Evolutionary conservation across 2,888 invertebrate genomes (phyloP).

Genomic region (Acrobasis repandana): DNA sequence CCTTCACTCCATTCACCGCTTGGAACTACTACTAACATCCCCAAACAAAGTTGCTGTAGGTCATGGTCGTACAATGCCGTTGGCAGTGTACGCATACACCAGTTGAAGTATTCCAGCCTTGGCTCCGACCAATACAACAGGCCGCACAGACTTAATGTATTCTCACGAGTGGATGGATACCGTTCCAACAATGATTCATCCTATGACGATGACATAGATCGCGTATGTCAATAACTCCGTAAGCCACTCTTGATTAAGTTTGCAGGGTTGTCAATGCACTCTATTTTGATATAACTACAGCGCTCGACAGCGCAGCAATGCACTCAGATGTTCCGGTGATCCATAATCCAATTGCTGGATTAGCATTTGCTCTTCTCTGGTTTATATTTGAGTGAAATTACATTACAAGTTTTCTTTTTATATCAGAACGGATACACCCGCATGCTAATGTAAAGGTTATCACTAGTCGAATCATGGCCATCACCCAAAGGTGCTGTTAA

Average conservation of each 20-base stretch:
- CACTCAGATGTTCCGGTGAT: constrained; percentile 3
- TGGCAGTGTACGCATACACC: constrained; percentile 30
- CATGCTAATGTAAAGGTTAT: too few relatives aligned
- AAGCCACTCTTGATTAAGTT: constrained; percentile 10
- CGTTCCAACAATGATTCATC: constrained; percentile 18
- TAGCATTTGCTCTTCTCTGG: neutral
- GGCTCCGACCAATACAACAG: constrained; percentile 25
- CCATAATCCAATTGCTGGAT: neutral
- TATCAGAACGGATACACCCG: too few relatives aligned
- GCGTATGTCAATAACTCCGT: constrained; percentile 15
- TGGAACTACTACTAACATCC: constrained; percentile 8
- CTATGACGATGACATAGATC: constrained; percentile 17
- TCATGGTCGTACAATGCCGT: constrained; percentile 21
- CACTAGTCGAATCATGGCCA: too few relatives aligned
- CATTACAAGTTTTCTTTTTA: neutral
- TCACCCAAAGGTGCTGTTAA: too few relatives aligned
- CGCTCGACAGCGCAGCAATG: neutral
- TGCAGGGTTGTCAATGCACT: constrained; percentile 19
- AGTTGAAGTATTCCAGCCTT: constrained; percentile 27
- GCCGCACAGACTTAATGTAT: constrained; percentile 16
- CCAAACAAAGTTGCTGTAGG: constrained; percentile 19
- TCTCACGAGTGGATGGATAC: constrained; percentile 17
- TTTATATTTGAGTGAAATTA: constrained; percentile 6
- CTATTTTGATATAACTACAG: constrained; percentile 7
- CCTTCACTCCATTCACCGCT: constrained; percentile 5